Percentiles rank a stretch among this genome's conserved stretches.
phyloP scores from a whole-genome alignment of 2,888 invertebrate species.

The Saturnia pavonia region DNA sequence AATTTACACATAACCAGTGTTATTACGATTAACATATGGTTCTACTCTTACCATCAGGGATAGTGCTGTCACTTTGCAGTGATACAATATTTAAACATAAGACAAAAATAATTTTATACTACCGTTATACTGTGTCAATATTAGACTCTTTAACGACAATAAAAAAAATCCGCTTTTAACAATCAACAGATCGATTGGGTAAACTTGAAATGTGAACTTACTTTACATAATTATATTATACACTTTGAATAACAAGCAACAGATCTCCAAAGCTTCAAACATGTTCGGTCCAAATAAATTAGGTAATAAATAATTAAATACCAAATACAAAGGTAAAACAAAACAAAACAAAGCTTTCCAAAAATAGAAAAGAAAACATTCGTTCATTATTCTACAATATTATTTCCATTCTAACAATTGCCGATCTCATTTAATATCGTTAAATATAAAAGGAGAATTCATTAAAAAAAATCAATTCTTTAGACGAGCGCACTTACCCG shows the following conservation, averaged over 20 bases:
- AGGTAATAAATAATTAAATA: background rate
- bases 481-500: constrained; percentile 66
- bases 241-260: background rate
- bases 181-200: background rate
- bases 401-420: constrained; percentile 38
- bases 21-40: too few relatives aligned
- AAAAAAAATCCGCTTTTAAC: background rate
- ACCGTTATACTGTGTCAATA: too few relatives aligned
- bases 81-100: too few relatives aligned
- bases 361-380: constrained; percentile 11
- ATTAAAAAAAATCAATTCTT: constrained; percentile 71
- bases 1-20: too few relatives aligned
- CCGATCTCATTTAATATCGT: constrained; percentile 62
- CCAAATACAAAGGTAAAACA: background rate
- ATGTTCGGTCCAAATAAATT: background rate
- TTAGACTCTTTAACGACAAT: too few relatives aligned
- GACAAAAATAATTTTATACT: too few relatives aligned
- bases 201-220: background rate
- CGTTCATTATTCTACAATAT: constrained; percentile 29
- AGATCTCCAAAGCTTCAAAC: background rate
- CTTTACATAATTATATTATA: too few relatives aligned
- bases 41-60: too few relatives aligned
- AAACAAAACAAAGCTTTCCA: constrained; percentile 16
- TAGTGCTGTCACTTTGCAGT: too few relatives aligned
- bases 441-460: constrained; percentile 68